A percentile compares a stretch with the other conserved stretches of the same genome.
These are phyloP conservation scores for Cremastobaeus sp. DNA, from an alignment of 2,888 invertebrate species.

Conservation along the genomic window DNA sequence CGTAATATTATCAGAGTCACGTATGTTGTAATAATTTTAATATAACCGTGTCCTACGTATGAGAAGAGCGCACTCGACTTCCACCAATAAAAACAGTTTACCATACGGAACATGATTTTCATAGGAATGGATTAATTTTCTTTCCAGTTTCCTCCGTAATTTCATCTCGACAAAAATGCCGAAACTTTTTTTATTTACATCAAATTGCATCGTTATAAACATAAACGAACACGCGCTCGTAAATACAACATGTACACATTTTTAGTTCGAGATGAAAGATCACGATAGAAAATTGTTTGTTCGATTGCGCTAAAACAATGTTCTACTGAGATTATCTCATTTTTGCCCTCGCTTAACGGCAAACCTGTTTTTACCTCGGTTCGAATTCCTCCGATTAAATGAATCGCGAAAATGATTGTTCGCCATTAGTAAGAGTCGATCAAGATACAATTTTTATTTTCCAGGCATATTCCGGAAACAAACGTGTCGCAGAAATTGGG, in stretches of 20 bases:
- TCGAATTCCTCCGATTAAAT: slow-evolving; percentile 31
- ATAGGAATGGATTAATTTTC: slow-evolving; percentile 7
- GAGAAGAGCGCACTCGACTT: slow-evolving; percentile 15
- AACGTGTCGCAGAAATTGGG: slow-evolving; percentile 71
- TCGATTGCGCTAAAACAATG: not conserved
- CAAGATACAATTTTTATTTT: slow-evolving; percentile 17
- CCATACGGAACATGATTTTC: slow-evolving; percentile 5
- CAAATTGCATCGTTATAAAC: too few species aligned
- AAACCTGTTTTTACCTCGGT: slow-evolving; percentile 20
- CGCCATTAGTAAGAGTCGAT: slow-evolving; percentile 36
- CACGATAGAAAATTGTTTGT: too few species aligned
- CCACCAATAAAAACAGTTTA: slow-evolving; percentile 23
- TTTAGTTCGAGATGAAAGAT: too few species aligned
- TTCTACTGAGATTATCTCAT: slow-evolving; percentile 1
- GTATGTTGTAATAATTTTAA: slow-evolving; percentile 46
- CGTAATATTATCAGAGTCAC: slow-evolving; percentile 46
- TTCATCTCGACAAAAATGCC: too few species aligned
- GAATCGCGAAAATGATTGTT: slow-evolving; percentile 34
- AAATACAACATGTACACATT: too few species aligned
- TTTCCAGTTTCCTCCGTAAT: slow-evolving; percentile 11
- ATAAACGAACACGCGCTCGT: too few species aligned
- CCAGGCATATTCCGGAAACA: slow-evolving; percentile 74
- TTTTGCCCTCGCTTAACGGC: not conserved
- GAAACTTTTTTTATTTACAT: too few species aligned
- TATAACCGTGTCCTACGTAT: too few species aligned